Base-by-base conservation (phyloP, 2,888 invertebrate genomes). In the Noctua fimbriata region DNA sequence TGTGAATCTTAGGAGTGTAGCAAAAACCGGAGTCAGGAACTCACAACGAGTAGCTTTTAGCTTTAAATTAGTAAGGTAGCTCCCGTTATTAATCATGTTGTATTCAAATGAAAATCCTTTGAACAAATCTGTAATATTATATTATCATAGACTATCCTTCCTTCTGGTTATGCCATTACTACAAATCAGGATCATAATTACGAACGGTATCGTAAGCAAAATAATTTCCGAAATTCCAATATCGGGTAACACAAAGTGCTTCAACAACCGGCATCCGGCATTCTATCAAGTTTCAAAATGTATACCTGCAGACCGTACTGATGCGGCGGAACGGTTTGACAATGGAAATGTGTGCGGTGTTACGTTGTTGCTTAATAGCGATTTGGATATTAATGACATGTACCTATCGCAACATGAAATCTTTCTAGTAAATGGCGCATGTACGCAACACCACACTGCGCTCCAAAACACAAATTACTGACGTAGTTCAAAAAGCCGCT, bases 231-330 rank as follows among this genome's bases (percentile, higher is more conserved):
- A 12, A 36, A 70, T 47, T 78, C 36, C 81, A 47, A 36, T 36
- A 78, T 47, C 81, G 24, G 47, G 28, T 47, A 12, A 47, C 47
- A 44, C 69, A 47, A 70, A 55, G 81, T 69, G 47, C 32, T 5
- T 14, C 47, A 47, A 36, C 67, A 55, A 32, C 77, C 32, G 21
- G 12, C 1, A 66, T 69, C 18, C 21, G 5, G 21, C 3, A 47
- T 78, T 69, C 81, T 32, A 55, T 36, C 55, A 28, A 28, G 55
- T 55, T 80, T 69, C 52, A 81, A 44, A 78, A 80, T 79, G 49
- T 74, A 21, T 79, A 52, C 66, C n/a, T 80, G 32, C 32, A 80
- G 44, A 44, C 32, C n/a, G 79, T 66, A 77, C 77, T 9, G 55
- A 44, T 77, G 9, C 9, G n/a, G n/a, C 58, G 16, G 36, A 76